Conservation (phyloP, 2,113 vertebrate species). For the Chamaea fasciata region DNA sequence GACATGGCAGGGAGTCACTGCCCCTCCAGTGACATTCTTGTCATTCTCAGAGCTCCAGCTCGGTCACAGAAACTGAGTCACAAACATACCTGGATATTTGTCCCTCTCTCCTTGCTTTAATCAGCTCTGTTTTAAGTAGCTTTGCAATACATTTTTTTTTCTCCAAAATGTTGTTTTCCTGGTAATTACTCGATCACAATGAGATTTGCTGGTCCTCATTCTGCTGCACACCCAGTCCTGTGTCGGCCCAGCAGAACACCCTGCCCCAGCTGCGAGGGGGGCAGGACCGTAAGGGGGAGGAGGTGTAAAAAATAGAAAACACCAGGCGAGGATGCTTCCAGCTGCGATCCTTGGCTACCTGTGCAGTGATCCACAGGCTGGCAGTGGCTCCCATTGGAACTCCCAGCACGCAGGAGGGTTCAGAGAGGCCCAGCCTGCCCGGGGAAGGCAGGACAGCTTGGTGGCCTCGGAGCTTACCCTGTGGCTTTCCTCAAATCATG, state of each 20-base stretch:
- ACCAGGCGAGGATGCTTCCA: background rate
- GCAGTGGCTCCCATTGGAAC: background rate
- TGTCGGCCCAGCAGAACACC: background rate
- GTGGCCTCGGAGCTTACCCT: background rate
- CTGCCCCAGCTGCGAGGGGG: background rate
- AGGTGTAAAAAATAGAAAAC: background rate
- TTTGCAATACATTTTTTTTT: constrained; percentile 53
- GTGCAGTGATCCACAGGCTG: background rate
- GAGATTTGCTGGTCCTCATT: constrained; percentile 28
- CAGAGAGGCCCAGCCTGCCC: background rate
- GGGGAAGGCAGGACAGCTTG: background rate
- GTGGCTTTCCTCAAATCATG: constrained; percentile 61
- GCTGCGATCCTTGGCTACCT: background rate
- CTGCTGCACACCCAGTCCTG: background rate
- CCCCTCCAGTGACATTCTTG: background rate
- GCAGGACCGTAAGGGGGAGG: background rate
- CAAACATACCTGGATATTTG: constrained; percentile 28
- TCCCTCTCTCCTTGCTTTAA: constrained; percentile 38
- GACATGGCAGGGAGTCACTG: background rate
- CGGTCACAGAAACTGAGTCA: background rate
- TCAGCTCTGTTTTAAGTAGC: constrained; percentile 67
- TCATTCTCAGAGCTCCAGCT: background rate
- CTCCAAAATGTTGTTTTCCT: constrained; percentile 8
- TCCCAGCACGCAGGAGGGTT: background rate
- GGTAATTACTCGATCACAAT: background rate